Evolutionary conservation across 2,888 invertebrate species (phyloP).

Genomic region (Prosapia bicincta): DNA sequence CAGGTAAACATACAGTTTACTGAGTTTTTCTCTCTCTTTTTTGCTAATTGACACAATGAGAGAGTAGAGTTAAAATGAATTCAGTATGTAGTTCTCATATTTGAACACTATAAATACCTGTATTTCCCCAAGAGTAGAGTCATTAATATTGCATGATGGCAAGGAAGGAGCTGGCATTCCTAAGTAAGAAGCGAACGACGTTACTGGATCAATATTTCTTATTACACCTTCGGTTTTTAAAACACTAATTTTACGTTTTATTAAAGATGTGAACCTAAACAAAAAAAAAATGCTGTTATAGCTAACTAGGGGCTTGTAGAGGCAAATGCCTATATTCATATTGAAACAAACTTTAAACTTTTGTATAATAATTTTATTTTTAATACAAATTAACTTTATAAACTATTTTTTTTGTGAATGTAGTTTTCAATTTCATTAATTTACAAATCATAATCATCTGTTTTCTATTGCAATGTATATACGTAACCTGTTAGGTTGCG

Average conservation of each 20-base stretch:
- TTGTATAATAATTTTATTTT: neutral
- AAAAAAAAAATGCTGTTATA: neutral
- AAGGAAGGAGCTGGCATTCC: neutral
- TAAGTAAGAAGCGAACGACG: neutral
- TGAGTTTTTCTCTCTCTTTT: too few relatives aligned
- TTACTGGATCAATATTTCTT: neutral
- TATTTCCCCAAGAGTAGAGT: neutral
- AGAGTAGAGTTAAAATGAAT: too few relatives aligned
- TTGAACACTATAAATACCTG: neutral
- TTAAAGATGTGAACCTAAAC: neutral
- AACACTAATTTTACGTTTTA: neutral
- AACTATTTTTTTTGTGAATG: too few relatives aligned
- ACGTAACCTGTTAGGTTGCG: too few relatives aligned
- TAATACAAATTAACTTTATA: neutral
- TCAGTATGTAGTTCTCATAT: neutral
- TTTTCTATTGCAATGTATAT: too few relatives aligned
- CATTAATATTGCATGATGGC: neutral
- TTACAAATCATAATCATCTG: too few relatives aligned
- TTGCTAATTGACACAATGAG: too few relatives aligned
- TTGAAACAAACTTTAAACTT: neutral
- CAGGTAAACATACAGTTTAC: too few relatives aligned
- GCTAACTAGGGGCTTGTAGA: too few relatives aligned
- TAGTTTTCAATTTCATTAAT: too few relatives aligned
- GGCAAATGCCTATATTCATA: neutral
- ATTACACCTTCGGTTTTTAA: neutral